Percentiles rank a stretch among this genome's conserved stretches.
Evolutionary conservation across 1,140 invertebrate species (phyloP).

Genomic region (Acromyrmex heyeri): DNA sequence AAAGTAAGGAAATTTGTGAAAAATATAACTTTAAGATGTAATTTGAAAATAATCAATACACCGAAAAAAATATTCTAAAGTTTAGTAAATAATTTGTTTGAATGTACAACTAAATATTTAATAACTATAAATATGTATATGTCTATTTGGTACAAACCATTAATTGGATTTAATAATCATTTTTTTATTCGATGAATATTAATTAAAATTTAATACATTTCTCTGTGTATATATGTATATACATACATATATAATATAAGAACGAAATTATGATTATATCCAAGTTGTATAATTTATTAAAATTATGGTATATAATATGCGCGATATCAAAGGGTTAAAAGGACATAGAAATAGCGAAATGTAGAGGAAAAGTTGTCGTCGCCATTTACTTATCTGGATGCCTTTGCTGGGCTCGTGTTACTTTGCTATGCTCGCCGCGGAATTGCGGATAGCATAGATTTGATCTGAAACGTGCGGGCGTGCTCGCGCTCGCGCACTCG

Average conservation of each 20-base stretch:
- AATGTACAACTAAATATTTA: too few relatives aligned
- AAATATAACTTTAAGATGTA: not conserved
- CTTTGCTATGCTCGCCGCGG: not conserved
- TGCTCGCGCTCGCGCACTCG: constrained; percentile 19
- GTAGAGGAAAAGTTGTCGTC: constrained; percentile 17
- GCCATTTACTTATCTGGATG: constrained; percentile 9
- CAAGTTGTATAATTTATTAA: not conserved
- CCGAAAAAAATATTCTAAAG: too few relatives aligned
- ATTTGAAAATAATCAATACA: not conserved
- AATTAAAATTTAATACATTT: too few relatives aligned
- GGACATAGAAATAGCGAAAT: not conserved
- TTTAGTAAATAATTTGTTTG: too few relatives aligned
- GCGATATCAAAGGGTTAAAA: not conserved
- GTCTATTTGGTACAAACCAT: too few relatives aligned
- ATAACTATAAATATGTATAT: too few relatives aligned
- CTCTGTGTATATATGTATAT: too few relatives aligned
- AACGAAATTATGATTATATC: too few relatives aligned
- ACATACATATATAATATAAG: too few relatives aligned
- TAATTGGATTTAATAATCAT: too few relatives aligned
- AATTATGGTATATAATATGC: not conserved
- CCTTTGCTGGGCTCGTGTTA: constrained; percentile 13
- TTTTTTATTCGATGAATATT: too few relatives aligned
- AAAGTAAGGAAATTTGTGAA: not conserved
- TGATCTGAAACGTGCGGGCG: constrained; percentile 42
- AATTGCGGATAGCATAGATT: constrained; percentile 46